A percentile compares a stretch with the other conserved stretches of the same genome.
phyloP scores from a whole-genome alignment of 2,113 vertebrate genomes.

The Steatornis caripensis region DNA sequence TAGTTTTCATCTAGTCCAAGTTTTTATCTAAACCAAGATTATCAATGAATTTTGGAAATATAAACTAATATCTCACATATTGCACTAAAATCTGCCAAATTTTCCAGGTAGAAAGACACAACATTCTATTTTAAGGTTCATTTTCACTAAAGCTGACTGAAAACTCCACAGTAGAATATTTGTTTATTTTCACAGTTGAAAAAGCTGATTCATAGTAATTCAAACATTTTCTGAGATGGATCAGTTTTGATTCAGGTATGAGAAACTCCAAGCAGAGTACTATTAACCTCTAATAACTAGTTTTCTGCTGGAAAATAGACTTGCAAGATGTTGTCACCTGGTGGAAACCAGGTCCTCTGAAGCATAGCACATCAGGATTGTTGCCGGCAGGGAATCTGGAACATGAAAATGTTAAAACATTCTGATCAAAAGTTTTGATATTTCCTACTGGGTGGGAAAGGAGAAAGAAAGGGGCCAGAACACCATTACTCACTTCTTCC shows the following conservation, averaged over 20 bases:
- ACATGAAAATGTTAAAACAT: background rate
- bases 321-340: background rate
- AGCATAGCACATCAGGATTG: background rate
- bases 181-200: constrained; percentile 12
- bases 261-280: background rate
- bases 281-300: background rate
- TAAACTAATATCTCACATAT: background rate
- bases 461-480: background rate
- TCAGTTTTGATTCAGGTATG: constrained; percentile 7
- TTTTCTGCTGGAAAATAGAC: background rate
- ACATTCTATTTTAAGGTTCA: constrained; percentile 42
- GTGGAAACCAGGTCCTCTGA: background rate
- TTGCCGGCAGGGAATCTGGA: background rate
- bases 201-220: constrained; percentile 34
- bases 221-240: constrained; percentile 3
- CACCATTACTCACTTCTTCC: background rate
- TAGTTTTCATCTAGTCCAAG: background rate
- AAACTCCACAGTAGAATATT: background rate
- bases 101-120: constrained; percentile 60
- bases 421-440: background rate
- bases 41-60: constrained; percentile 19
- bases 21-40: constrained; percentile 44
- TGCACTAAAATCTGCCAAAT: constrained; percentile 46
- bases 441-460: background rate
- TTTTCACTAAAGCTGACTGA: constrained; percentile 14